phyloP scores from a whole-genome alignment of 2,888 invertebrate genomes.

The Monoplex corrugatus region DNA sequence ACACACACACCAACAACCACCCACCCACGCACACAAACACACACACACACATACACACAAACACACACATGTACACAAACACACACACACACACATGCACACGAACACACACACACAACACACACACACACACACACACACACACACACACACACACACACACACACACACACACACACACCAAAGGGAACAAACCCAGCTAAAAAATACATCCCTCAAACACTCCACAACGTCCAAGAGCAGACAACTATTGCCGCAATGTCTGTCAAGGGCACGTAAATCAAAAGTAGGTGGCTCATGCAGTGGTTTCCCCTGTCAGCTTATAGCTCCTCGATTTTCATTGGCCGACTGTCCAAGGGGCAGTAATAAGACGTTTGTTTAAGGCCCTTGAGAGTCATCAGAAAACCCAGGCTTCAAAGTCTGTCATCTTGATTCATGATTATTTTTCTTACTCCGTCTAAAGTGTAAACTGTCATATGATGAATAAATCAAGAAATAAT shows the following conservation, averaged over 20 bases:
- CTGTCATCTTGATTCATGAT: slow-evolving; percentile 21
- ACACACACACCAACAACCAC: too few species aligned
- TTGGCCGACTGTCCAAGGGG: neutral
- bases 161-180: slow-evolving; percentile 6
- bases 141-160: slow-evolving; percentile 13
- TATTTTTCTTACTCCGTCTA: too few species aligned
- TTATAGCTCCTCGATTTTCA: neutral
- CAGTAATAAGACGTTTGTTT: neutral
- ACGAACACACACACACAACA: neutral
- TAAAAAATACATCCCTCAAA: too few species aligned
- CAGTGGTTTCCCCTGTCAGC: slow-evolving; percentile 1
- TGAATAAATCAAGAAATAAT: too few species aligned
- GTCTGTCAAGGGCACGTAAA: slow-evolving; percentile 9
- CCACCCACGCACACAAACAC: too few species aligned
- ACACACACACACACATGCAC: too few species aligned
- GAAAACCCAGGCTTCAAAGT: slow-evolving; percentile 1
- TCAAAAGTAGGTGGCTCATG: neutral
- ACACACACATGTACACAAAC: neutral
- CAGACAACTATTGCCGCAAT: neutral
- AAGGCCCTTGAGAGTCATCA: slow-evolving; percentile 11
- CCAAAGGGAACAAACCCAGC: too few species aligned
- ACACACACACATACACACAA: neutral
- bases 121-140: neutral
- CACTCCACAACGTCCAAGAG: too few species aligned
- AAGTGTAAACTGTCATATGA: too few species aligned